Evolutionary conservation across 2,113 vertebrate species (phyloP).

Genomic region (Tachysurus vachellii): DNA sequence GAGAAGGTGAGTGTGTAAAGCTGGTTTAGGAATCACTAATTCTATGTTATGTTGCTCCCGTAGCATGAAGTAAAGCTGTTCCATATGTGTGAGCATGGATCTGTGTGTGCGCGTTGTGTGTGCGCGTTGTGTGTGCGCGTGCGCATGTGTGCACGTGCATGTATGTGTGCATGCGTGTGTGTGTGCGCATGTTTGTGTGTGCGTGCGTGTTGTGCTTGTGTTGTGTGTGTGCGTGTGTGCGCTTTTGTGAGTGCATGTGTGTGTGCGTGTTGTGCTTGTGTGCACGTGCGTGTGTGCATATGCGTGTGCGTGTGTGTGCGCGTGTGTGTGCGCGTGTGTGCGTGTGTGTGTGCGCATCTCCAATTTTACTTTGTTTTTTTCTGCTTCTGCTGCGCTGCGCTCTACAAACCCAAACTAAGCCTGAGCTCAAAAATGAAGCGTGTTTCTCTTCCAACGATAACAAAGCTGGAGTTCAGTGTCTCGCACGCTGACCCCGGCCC

Average conservation of each 20-base stretch:
- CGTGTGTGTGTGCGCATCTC: neutral
- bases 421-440: neutral
- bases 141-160: no score
- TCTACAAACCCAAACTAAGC: neutral
- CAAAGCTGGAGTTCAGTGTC: neutral
- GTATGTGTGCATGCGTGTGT: no score
- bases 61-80: slow-evolving; percentile 27
- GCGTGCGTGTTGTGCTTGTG: no score
- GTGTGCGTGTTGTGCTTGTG: no score
- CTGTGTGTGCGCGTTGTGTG: no score
- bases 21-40: neutral
- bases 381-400: neutral
- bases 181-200: no score
- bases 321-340: neutral
- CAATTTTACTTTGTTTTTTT: slow-evolving; percentile 22
- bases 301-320: no score
- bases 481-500: slow-evolving; percentile 17
- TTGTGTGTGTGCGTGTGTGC: no score
- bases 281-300: neutral
- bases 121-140: no score
- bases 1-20: neutral
- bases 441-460: slow-evolving; percentile 26
- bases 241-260: no score
- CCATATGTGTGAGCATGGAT: slow-evolving; percentile 15
- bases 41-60: neutral